These are phyloP conservation scores for Carcinoscorpius rotundicauda DNA, from an alignment of 1,140 invertebrate species.

Conservation along the genomic window DNA sequence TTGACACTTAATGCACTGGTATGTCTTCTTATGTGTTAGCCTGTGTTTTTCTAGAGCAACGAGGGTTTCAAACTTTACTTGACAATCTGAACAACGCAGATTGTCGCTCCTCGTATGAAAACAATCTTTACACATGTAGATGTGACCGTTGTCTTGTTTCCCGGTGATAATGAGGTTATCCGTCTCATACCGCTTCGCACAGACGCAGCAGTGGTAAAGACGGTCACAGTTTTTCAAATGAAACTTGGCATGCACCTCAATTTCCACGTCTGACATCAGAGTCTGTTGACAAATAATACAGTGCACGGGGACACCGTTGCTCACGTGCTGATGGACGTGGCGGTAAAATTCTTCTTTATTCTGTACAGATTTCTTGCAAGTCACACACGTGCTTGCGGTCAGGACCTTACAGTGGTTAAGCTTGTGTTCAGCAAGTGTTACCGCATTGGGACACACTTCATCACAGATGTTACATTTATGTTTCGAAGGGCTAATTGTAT, in stretches of 20 bases:
- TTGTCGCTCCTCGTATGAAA: slow-evolving; percentile 37
- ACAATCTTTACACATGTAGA: slow-evolving; percentile 48
- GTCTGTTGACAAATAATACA: slow-evolving; percentile 83
- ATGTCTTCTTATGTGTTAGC: slow-evolving; percentile 37
- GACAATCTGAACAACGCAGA: slow-evolving; percentile 41
- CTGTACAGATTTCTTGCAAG: slow-evolving; percentile 6
- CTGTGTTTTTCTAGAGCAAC: slow-evolving; percentile 42
- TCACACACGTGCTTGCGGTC: slow-evolving; percentile 19
- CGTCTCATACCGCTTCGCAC: slow-evolving; percentile 37
- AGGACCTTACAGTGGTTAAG: slow-evolving; percentile 73
- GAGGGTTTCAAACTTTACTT: slow-evolving; percentile 42
- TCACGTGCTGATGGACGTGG: slow-evolving; percentile 51
- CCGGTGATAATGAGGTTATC: slow-evolving; percentile 28
- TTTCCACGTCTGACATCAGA: slow-evolving; percentile 73
- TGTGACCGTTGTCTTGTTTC: slow-evolving; percentile 24
- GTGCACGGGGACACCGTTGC: slow-evolving; percentile 47
- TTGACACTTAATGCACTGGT: slow-evolving; percentile 56
- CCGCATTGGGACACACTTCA: slow-evolving; percentile 69
- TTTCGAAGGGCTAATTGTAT: slow-evolving; percentile 42
- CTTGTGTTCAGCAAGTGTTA: slow-evolving; percentile 80
- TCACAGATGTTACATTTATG: slow-evolving; percentile 95
- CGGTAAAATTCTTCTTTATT: slow-evolving; percentile 22
- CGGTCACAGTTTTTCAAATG: slow-evolving; percentile 41
- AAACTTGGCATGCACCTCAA: slow-evolving; percentile 74
- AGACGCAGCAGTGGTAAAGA: slow-evolving; percentile 43